Evolutionary conservation across 2,797 vertebrate genomes (phyloP).

Genomic region (Mycteria americana): DNA sequence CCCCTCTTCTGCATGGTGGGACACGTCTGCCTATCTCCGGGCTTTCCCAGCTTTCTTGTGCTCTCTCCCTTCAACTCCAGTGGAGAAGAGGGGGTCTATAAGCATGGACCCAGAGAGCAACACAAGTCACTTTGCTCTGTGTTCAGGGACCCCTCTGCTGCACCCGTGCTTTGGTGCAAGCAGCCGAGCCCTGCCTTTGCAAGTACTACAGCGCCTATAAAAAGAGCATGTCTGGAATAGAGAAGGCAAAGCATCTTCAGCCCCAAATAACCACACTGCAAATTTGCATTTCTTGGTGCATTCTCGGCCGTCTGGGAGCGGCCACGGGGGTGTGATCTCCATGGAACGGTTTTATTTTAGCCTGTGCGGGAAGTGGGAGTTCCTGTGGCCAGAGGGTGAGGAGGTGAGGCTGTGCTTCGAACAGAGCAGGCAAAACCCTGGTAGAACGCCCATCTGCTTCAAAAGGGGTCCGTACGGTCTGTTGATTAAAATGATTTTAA

Average conservation of each 20-base stretch:
- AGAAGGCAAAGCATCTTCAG: not conserved
- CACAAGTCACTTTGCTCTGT: not conserved
- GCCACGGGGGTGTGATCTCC: not conserved
- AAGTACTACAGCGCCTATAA: not conserved
- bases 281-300: not conserved
- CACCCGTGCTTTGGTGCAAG: not conserved
- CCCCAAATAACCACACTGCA: not conserved
- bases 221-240: not conserved
- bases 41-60: not conserved
- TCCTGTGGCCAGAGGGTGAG: not conserved
- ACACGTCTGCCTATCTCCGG: rapidly evolving
- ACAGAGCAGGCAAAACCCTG: not conserved
- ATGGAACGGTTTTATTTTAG: not conserved
- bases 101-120: not conserved
- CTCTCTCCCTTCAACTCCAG: not conserved
- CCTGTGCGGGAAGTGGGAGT: not conserved
- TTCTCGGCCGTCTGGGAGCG: not conserved
- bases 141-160: not conserved
- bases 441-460: not conserved
- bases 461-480: not conserved
- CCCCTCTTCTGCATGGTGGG: rapidly evolving
- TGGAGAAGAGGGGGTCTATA: not conserved
- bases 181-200: not conserved
- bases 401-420: not conserved
- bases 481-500: not conserved